These are phyloP conservation scores for Ctenopoma multispine DNA, from an alignment of 2,797 vertebrate genomes.

Conservation along the genomic window DNA sequence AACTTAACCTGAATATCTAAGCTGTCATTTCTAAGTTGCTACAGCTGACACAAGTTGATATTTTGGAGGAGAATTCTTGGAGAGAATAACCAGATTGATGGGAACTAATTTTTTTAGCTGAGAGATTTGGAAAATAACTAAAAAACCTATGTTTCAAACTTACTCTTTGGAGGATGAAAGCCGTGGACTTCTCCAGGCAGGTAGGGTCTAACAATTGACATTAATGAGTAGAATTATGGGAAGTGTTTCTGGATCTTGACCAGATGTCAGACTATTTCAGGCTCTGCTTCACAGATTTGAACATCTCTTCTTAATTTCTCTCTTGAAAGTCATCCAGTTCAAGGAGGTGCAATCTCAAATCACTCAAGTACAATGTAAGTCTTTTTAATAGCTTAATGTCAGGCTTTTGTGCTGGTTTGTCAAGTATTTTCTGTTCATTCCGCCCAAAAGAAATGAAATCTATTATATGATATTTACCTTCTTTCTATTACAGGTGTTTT, in stretches of 20 bases:
- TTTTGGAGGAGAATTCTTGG: not conserved
- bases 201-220: not conserved
- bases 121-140: not conserved
- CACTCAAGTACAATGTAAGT: too few relatives aligned
- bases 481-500: not conserved
- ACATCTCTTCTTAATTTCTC: not conserved
- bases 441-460: not conserved
- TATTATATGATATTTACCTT: not conserved
- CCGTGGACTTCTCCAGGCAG: not conserved
- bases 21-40: not conserved
- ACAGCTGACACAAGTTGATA: not conserved
- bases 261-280: not conserved
- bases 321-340: not conserved
- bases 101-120: not conserved
- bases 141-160: constrained; percentile 4
- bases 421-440: not conserved
- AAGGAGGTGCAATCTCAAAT: not conserved
- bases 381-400: not conserved
- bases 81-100: not conserved
- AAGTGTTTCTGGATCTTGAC: not conserved
- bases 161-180: not conserved
- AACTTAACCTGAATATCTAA: not conserved
- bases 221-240: not conserved
- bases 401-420: not conserved
- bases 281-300: not conserved